A percentile compares a stretch with the other conserved stretches of the same genome.
Evolutionary conservation across 2,113 vertebrate genomes (phyloP).

Genomic region (Cebus imitator): DNA sequence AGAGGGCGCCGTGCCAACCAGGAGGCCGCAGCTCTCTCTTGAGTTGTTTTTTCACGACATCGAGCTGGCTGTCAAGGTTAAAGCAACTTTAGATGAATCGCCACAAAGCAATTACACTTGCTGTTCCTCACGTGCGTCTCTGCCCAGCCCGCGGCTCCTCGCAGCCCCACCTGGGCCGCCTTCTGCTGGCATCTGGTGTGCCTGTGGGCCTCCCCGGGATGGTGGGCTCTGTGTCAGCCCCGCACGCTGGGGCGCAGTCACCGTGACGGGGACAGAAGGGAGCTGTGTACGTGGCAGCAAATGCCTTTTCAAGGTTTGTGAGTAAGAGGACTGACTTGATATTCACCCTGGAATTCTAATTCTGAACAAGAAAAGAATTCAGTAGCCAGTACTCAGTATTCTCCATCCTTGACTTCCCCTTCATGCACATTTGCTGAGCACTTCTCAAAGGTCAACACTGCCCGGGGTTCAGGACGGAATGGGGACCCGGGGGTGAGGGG

Average conservation of each 20-base stretch:
- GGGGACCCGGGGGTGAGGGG: too few species aligned
- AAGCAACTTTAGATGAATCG: conserved; percentile 82
- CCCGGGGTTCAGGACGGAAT: too few species aligned
- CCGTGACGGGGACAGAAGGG: conserved; percentile 80
- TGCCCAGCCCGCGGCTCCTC: conserved; percentile 70
- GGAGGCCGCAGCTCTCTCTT: background rate
- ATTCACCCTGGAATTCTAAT: conserved; percentile 13
- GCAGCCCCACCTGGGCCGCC: conserved; percentile 76
- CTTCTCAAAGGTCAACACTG: background rate
- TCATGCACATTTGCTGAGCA: background rate
- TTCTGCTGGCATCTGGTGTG: conserved; percentile 86
- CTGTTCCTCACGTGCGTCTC: background rate
- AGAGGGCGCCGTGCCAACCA: accelerated
- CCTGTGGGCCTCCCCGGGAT: conserved; percentile 81
- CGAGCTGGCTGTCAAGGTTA: conserved; percentile 82
- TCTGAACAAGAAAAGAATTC: background rate
- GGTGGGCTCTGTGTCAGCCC: conserved; percentile 67
- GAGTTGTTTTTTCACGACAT: background rate
- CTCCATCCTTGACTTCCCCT: background rate
- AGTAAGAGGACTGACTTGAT: background rate
- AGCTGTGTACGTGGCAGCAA: conserved; percentile 13
- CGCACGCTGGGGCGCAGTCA: conserved; percentile 80
- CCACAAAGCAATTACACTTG: conserved; percentile 76
- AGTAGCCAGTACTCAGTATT: background rate
- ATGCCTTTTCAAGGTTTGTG: conserved; percentile 72